Evolutionary conservation across 2,797 vertebrate species (phyloP).

Genomic region (Salmo trutta): DNA sequence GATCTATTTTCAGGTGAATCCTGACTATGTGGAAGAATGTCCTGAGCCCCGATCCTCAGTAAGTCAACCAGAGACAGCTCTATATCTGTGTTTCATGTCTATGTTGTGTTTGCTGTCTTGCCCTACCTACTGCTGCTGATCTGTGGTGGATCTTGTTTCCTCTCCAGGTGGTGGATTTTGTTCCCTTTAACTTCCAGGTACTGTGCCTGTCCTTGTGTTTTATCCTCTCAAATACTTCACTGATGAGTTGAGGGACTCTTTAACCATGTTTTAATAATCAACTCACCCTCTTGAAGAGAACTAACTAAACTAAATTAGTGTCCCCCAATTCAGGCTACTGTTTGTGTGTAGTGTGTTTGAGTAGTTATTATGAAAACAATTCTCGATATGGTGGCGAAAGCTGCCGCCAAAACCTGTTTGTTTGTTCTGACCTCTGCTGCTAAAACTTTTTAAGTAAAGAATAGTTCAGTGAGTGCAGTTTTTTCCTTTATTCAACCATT

Average conservation of each 20-base stretch:
- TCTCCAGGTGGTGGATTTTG: slow-evolving; percentile 78
- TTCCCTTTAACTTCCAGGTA: slow-evolving; percentile 84
- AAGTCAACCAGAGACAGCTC: slow-evolving; percentile 44
- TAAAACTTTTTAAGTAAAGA: too few species aligned
- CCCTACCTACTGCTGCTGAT: slow-evolving; percentile 17
- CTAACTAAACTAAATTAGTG: not conserved
- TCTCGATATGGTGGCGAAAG: not conserved
- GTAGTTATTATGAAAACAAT: not conserved
- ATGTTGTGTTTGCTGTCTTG: not conserved
- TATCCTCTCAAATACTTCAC: not conserved
- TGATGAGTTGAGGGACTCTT: not conserved
- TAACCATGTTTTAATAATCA: not conserved
- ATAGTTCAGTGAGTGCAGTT: too few species aligned
- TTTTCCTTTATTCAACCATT: not conserved
- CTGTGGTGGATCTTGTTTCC: slow-evolving; percentile 54
- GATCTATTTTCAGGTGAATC: slow-evolving; percentile 72
- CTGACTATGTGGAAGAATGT: slow-evolving; percentile 79
- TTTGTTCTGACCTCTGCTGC: too few species aligned
- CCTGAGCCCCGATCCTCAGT: slow-evolving; percentile 74
- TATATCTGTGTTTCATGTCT: not conserved
- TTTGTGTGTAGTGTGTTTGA: not conserved
- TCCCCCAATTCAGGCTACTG: not conserved
- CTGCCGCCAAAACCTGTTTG: too few species aligned
- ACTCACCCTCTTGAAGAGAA: not conserved
- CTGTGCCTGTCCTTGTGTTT: slow-evolving; percentile 16